A percentile compares a stretch with the other conserved stretches of the same genome.
Evolutionary conservation across 2,888 invertebrate species (phyloP).

Genomic region (Calliphora vomitoria): DNA sequence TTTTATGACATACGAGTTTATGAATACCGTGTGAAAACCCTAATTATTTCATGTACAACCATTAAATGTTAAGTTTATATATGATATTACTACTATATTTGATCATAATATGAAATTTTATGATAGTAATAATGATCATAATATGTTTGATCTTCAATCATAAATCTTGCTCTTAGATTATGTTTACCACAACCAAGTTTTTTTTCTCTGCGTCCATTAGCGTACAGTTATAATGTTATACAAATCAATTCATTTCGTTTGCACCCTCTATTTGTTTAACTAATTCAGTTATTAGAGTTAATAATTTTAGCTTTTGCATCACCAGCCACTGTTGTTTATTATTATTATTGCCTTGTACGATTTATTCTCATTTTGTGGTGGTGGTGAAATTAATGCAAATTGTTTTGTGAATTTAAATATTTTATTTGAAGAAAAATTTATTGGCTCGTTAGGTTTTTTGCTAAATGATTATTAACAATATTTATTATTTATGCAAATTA

Average conservation of each 20-base stretch:
- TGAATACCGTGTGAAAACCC: too few relatives aligned
- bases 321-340: neutral
- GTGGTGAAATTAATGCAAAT: slow-evolving; percentile 40
- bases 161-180: too few relatives aligned
- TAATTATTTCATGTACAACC: too few relatives aligned
- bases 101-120: too few relatives aligned
- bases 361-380: slow-evolving; percentile 31
- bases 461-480: slow-evolving; percentile 46
- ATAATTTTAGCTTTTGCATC: neutral
- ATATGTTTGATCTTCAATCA: too few relatives aligned
- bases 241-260: neutral
- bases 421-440: slow-evolving; percentile 29
- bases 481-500: slow-evolving; percentile 68
- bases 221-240: too few relatives aligned
- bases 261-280: slow-evolving; percentile 4
- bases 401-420: slow-evolving; percentile 24
- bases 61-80: too few relatives aligned
- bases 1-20: too few relatives aligned
- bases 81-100: too few relatives aligned
- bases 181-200: too few relatives aligned
- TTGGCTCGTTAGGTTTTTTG: slow-evolving; percentile 25
- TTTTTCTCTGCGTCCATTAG: too few relatives aligned
- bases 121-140: too few relatives aligned
- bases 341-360: neutral
- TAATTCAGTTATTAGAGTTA: slow-evolving; percentile 10